Evolutionary conservation across 2,888 invertebrate genomes (phyloP), one percentile per base, ranked within the genome.

Genomic region (Timema cristinae): DNA sequence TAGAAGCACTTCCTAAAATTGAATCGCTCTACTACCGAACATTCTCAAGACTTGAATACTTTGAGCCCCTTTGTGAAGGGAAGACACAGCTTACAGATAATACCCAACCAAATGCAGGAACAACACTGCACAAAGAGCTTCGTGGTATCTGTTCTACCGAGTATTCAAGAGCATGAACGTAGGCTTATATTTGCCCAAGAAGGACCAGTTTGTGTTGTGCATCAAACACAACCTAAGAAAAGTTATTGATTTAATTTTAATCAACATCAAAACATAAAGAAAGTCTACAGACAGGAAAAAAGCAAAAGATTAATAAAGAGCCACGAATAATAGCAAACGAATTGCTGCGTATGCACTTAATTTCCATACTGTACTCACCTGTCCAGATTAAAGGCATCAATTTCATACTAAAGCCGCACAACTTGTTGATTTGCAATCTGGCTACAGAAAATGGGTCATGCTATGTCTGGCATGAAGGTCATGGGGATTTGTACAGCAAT

Each of bases 1-100:
- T 59, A 9, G 59, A n/a, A 59, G 6, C 59, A 16, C 59, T 59
- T 59, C 59, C 59, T 6, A 13, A 59, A 59, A 59, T 59, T 6
- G 59, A n/a, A 13, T n/a, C 59, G 5, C 59, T n/a, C n/a, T 59
- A 8, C 7, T 59, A 10, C 10, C 13, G n/a, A 16, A n/a, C 1
- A 8, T 16, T 16, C 32, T 16, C 8, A 15, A 59, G 8, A 15
- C 15, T 6, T 9, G 32, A 59, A 32, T 59, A 59, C n/a, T 59
- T 59, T 16, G 59, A 59, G 59, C 59, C 59, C 32, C 15, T 59
- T 15, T 59, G 59, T 15, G 6, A 59, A 59, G n/a, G 59, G n/a
- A 59, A 0, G 32, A 16, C 0, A 10, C 59, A n/a, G 32, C 13
- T 59, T 59, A 16, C 32, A 59, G n/a, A 32, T 0, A 59, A 59